A percentile compares a stretch with the other conserved stretches of the same genome.
Evolutionary conservation across 2,797 vertebrate genomes (phyloP).

Genomic region (Hipposideros larvatus): DNA sequence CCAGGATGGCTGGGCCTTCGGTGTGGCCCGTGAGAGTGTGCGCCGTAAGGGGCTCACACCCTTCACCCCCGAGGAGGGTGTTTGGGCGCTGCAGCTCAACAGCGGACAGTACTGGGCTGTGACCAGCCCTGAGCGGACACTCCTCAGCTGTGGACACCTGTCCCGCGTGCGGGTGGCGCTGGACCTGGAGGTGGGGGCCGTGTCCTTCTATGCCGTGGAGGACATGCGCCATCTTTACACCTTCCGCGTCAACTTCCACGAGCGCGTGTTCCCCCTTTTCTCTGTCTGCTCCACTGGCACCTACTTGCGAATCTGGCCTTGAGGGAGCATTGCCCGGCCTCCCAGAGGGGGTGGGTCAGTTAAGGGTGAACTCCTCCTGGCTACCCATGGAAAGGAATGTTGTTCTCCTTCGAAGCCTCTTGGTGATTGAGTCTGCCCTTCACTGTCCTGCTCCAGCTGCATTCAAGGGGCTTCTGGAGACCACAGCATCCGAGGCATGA

Average conservation of each 20-base stretch:
- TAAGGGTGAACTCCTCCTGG: too few species aligned
- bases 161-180: conserved; percentile 84
- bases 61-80: conserved; percentile 88
- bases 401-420: neutral
- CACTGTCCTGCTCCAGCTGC: neutral
- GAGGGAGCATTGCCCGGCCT: neutral
- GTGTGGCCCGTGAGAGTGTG: conserved; percentile 86
- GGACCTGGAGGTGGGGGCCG: conserved; percentile 88
- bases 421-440: neutral
- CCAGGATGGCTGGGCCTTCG: conserved; percentile 88
- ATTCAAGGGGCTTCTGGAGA: neutral
- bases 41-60: conserved; percentile 87
- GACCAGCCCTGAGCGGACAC: conserved; percentile 86
- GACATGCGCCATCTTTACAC: conserved; percentile 89
- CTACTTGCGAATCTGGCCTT: conserved; percentile 86
- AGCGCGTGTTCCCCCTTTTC: conserved; percentile 88
- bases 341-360: neutral
- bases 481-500: neutral
- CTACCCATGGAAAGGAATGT: neutral
- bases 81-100: conserved; percentile 89
- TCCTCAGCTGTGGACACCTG: conserved; percentile 77
- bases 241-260: conserved; percentile 87
- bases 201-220: conserved; percentile 87
- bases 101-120: conserved; percentile 87
- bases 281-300: conserved; percentile 88